Conservation (phyloP, 2,113 vertebrate species). For the Spilogale gracilis region DNA sequence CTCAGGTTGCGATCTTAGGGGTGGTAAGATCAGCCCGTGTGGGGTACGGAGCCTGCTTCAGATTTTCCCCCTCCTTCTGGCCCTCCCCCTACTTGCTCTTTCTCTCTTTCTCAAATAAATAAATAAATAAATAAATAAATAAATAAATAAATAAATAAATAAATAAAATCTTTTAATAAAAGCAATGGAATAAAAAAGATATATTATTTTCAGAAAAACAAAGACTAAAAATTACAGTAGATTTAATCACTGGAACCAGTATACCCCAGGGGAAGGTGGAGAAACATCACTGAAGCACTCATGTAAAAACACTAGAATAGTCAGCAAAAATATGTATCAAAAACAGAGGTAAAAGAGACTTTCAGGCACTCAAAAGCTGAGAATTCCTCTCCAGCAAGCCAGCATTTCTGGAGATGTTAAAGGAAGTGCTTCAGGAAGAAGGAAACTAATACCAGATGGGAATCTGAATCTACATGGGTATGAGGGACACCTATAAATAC, state of each 20-base stretch:
- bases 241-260: not conserved
- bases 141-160: no score
- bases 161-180: not conserved
- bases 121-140: no score
- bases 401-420: not conserved
- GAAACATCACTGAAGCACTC: not conserved
- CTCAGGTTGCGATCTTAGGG: not conserved
- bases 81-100: not conserved
- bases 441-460: not conserved
- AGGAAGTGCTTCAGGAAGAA: not conserved
- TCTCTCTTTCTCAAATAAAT: not conserved
- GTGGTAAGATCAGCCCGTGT: no score
- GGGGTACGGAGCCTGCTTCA: not conserved
- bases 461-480: not conserved
- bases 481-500: not conserved
- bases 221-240: not conserved
- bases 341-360: not conserved
- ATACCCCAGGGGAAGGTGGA: not conserved
- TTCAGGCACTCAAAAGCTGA: not conserved
- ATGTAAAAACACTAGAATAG: not conserved
- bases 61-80: not conserved
- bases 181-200: not conserved
- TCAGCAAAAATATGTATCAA: not conserved
- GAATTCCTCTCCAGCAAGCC: not conserved
- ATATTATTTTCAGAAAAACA: conserved; percentile 1